Evolutionary conservation across 2,113 vertebrate species (phyloP), one percentile per base, ranked within the genome.

Genomic region (Atlantisia rogersi): DNA sequence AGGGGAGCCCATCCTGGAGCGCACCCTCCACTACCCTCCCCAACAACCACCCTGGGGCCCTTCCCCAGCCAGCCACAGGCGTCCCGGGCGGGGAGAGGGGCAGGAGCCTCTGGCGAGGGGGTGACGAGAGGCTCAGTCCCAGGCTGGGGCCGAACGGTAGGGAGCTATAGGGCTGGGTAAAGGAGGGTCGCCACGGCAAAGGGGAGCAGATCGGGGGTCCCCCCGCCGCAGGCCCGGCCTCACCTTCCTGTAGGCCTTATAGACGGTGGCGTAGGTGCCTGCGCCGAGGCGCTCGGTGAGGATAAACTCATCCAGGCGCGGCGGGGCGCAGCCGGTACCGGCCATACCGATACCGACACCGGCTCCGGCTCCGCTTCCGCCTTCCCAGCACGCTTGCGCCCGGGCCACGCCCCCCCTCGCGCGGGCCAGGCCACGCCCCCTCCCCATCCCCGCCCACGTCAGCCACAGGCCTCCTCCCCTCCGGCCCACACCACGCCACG

Each of bases 241-340:
- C 94, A 99, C 99, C 98, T 99, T 99, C 92, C 99, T 98, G 97
- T 99, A 99, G 86, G 99, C 99, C 97, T 99, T 99, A 91, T 99
- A 99, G 46, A 99, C 99, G 2, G 99, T 99, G 59, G 99, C 99
- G 74, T 99, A 99, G 35, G 98, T 99, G 24, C 99, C 99, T 48
- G 99, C 98, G 77, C 99, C 99, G 79, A 99, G 98, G 32, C 98
- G 98, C 96, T 99, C 99, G 37, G 99, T 99, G 53, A 99, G 98
- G 79, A 99, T 98, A 94, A 99, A 99, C 65, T 98, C 98, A 7
- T 98, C 97, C 88, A 99, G 96, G 87, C 98, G 99, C 87, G 99
- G 99, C 10, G 99, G 99, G 3, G 98, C 98, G 97, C 99, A 99
- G 70, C 97, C 95, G 15, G 46, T 0, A 56, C 86, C 86, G 9